Percentiles rank a stretch among this genome's conserved stretches.
Evolutionary conservation across 2,797 vertebrate genomes (phyloP).

Genomic region (Halcyon badia): DNA sequence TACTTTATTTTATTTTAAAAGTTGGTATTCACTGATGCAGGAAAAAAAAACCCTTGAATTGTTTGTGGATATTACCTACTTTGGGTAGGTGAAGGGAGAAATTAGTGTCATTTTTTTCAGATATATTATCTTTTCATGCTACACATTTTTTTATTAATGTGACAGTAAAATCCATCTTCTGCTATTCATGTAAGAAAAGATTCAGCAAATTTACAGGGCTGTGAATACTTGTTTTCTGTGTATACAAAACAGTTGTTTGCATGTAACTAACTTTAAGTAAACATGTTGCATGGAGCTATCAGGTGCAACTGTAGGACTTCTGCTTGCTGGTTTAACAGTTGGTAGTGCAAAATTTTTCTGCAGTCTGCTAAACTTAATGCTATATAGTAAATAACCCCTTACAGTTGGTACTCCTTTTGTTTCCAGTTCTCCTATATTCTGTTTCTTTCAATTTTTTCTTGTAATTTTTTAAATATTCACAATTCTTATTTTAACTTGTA

Average conservation of each 20-base stretch:
- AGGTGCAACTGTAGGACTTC: background rate
- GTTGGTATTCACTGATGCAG: background rate
- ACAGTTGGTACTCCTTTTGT: background rate
- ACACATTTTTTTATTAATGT: background rate
- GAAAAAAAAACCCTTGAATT: background rate
- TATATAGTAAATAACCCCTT: background rate
- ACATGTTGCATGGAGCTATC: background rate
- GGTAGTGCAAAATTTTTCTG: background rate
- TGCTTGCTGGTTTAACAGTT: background rate
- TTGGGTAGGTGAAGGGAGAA: no score
- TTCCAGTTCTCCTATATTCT: background rate
- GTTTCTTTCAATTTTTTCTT: background rate
- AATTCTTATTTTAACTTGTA: no score
- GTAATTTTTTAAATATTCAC: background rate
- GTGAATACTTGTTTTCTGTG: background rate
- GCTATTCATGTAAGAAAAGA: background rate
- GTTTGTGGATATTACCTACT: background rate
- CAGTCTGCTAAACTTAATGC: background rate
- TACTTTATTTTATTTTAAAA: background rate
- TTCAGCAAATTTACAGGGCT: background rate
- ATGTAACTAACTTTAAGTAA: background rate
- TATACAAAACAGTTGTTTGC: background rate
- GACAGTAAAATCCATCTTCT: background rate
- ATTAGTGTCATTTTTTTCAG: background rate
- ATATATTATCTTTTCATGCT: background rate